phyloP scores from a whole-genome alignment of 2,113 vertebrate genomes.

The Ancistrus triradiatus region DNA sequence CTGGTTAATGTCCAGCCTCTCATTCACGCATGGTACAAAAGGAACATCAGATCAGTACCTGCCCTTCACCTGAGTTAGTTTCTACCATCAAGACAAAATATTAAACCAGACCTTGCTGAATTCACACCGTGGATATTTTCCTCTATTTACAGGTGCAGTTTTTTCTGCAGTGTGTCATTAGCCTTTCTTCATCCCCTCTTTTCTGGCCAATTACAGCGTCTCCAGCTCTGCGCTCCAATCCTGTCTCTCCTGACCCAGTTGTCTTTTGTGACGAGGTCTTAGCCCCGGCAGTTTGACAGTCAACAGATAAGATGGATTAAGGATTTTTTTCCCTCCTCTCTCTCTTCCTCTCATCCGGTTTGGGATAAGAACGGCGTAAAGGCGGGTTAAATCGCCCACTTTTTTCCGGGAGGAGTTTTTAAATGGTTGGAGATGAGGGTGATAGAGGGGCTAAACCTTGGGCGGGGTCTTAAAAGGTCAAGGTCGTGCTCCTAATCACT shows the following conservation, averaged over 20 bases:
- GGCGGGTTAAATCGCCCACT: conserved; percentile 77
- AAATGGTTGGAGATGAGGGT: conserved; percentile 74
- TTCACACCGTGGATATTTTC: background rate
- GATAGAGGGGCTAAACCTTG: conserved; percentile 75
- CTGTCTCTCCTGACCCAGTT: conserved; percentile 74
- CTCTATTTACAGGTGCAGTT: conserved; percentile 29
- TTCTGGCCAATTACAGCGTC: conserved; percentile 72
- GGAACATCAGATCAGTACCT: too few relatives aligned
- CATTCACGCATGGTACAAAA: too few relatives aligned
- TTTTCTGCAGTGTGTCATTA: conserved; percentile 37
- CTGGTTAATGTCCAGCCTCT: too few relatives aligned
- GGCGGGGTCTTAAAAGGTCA: conserved; percentile 68
- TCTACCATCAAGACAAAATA: too few relatives aligned
- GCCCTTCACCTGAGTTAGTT: too few relatives aligned
- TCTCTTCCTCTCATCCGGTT: conserved; percentile 65
- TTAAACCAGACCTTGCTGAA: too few relatives aligned
- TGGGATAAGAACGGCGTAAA: conserved; percentile 79
- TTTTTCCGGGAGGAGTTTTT: conserved; percentile 74
- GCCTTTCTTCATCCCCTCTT: conserved; percentile 38
- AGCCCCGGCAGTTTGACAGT: conserved; percentile 80
- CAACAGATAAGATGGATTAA: conserved; percentile 85
- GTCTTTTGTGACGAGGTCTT: conserved; percentile 82
- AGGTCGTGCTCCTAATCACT: conserved; percentile 59
- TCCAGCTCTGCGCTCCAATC: conserved; percentile 68
- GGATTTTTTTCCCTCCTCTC: conserved; percentile 56